Evolutionary conservation across 2,797 vertebrate species (phyloP).

Genomic region (Peromyscus nudipes): DNA sequence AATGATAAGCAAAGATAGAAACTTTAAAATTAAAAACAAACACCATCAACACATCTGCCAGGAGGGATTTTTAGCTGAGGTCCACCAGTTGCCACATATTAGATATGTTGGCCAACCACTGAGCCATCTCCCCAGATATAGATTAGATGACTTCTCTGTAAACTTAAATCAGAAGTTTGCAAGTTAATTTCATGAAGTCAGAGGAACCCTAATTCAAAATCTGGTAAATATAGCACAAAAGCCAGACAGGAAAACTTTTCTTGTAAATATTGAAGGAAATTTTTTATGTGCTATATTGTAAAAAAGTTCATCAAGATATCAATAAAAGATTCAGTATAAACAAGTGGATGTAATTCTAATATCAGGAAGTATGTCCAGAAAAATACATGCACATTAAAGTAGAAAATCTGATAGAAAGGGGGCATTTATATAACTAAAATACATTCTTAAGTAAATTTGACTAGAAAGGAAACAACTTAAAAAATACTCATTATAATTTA

Average conservation of each 20-base stretch:
- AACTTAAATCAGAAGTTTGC: background rate
- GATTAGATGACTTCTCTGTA: background rate
- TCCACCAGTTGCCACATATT: background rate
- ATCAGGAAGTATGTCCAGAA: background rate
- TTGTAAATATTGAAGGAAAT: background rate
- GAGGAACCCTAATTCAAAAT: background rate
- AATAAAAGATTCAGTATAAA: conserved; percentile 5
- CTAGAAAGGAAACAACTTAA: background rate
- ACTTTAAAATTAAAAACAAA: conserved; percentile 18
- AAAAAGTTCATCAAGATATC: background rate
- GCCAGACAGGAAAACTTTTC: background rate
- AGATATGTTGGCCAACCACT: background rate
- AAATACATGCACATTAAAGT: background rate
- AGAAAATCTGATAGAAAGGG: background rate
- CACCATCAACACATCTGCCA: background rate
- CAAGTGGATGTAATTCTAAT: conserved; percentile 9
- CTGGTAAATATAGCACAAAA: background rate
- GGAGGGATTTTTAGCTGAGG: background rate
- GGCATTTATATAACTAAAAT: background rate
- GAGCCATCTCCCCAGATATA: background rate
- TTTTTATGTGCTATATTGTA: background rate
- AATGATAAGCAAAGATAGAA: background rate
- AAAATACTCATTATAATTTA: background rate
- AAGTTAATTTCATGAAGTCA: background rate
- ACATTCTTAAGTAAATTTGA: background rate